These are phyloP conservation scores for Ia io DNA, from an alignment of 2,113 vertebrate genomes.

Conservation along the genomic window DNA sequence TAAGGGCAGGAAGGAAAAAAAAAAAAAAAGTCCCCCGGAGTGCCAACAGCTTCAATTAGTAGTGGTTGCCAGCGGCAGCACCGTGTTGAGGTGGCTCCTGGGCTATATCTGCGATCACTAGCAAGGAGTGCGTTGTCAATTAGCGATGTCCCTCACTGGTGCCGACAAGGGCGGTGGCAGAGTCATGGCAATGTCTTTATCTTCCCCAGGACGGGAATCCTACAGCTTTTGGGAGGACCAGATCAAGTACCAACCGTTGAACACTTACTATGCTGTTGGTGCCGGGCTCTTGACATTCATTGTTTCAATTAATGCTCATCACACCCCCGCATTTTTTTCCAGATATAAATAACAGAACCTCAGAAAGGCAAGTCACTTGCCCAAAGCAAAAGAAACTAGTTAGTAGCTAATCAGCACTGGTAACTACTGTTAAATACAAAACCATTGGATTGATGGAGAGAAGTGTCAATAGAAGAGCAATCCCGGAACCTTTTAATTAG, in stretches of 20 bases:
- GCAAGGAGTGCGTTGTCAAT: background rate
- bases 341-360: background rate
- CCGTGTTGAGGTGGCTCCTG: background rate
- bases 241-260: background rate
- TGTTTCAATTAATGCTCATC: background rate
- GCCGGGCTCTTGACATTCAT: background rate
- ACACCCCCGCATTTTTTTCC: background rate
- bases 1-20: background rate
- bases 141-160: conserved; percentile 21
- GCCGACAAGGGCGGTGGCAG: background rate
- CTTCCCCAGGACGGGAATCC: background rate
- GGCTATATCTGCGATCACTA: background rate
- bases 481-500: background rate
- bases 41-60: background rate
- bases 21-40: background rate
- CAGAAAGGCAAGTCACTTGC: conserved; percentile 16
- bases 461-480: conserved; percentile 23
- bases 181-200: background rate
- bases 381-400: conserved; percentile 29
- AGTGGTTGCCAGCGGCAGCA: background rate
- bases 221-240: background rate
- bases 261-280: background rate
- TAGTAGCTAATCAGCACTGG: conserved; percentile 12
- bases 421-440: conserved; percentile 60
- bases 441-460: background rate